Conservation (phyloP, 2,888 invertebrate genomes). For the Epinotia brunnichana region DNA sequence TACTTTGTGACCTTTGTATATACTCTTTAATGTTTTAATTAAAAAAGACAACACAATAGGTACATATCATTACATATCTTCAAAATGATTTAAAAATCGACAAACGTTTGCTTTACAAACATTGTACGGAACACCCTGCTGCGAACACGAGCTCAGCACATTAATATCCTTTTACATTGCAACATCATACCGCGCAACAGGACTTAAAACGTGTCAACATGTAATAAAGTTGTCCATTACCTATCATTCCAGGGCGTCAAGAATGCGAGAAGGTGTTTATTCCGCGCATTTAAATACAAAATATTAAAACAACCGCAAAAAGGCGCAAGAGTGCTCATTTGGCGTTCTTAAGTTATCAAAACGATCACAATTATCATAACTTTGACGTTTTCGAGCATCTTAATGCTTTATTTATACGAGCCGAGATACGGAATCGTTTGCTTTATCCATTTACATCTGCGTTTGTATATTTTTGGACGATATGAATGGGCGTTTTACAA, state of each 20-base stretch:
- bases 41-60: too few relatives aligned
- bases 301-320: slow-evolving; percentile 43
- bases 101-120: background rate
- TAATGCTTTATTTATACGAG: slow-evolving; percentile 42
- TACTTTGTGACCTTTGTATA: too few relatives aligned
- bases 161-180: slow-evolving; percentile 35
- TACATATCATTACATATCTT: background rate
- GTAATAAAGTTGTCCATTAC: slow-evolving; percentile 66
- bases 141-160: slow-evolving; percentile 4
- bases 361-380: slow-evolving; percentile 50
- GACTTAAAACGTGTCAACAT: slow-evolving; percentile 57
- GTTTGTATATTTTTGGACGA: slow-evolving; percentile 40
- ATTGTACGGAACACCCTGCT: slow-evolving; percentile 28
- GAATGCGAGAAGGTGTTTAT: slow-evolving; percentile 49
- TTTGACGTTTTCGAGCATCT: slow-evolving; percentile 44
- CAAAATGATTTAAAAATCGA: background rate
- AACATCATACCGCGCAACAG: slow-evolving; percentile 29
- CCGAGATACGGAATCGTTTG: slow-evolving; percentile 40
- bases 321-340: slow-evolving; percentile 43
- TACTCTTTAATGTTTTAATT: too few relatives aligned
- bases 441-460: slow-evolving; percentile 50
- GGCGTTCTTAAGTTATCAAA: slow-evolving; percentile 45
- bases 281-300: slow-evolving; percentile 54
- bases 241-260: slow-evolving; percentile 57
- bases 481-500: slow-evolving; percentile 11